A percentile compares a stretch with the other conserved stretches of the same genome.
Evolutionary conservation across 2,797 vertebrate species (phyloP).

Genomic region (Xenops minutus): DNA sequence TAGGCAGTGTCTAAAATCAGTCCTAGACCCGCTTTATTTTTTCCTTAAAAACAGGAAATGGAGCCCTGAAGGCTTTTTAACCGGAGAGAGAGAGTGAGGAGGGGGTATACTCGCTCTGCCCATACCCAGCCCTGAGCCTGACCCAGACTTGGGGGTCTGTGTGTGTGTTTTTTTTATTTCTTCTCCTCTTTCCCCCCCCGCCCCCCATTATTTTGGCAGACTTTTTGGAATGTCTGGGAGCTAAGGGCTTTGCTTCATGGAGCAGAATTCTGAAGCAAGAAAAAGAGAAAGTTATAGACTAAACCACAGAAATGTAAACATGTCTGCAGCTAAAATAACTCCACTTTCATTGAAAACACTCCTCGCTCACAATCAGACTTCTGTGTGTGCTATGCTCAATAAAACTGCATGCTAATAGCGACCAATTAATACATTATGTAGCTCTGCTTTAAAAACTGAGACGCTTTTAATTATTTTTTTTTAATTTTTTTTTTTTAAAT

Average conservation of each 20-base stretch:
- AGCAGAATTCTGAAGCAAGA: slow-evolving; percentile 85
- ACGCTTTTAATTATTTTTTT: slow-evolving; percentile 60
- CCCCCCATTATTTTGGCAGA: slow-evolving; percentile 84
- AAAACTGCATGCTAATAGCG: slow-evolving; percentile 82
- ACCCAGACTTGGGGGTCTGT: slow-evolving; percentile 83
- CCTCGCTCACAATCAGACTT: slow-evolving; percentile 85
- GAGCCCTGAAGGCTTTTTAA: slow-evolving; percentile 68
- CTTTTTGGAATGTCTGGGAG: slow-evolving; percentile 90
- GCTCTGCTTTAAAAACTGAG: slow-evolving; percentile 73
- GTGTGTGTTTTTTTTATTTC: slow-evolving; percentile 57
- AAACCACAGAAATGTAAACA: slow-evolving; percentile 96
- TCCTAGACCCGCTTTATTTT: slow-evolving; percentile 58
- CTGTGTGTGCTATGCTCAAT: slow-evolving; percentile 84
- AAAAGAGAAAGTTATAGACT: slow-evolving; percentile 92
- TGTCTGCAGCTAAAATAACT: slow-evolving; percentile 93
- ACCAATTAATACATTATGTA: slow-evolving; percentile 83
- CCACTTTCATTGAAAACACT: slow-evolving; percentile 90
- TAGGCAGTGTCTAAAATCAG: slow-evolving; percentile 64
- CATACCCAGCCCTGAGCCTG: slow-evolving; percentile 69
- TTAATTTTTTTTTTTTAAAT: not conserved
- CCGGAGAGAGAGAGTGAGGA: slow-evolving; percentile 51
- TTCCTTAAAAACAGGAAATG: slow-evolving; percentile 78
- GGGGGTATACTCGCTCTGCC: slow-evolving; percentile 38
- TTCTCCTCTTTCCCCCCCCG: not conserved
- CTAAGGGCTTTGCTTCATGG: slow-evolving; percentile 84